Base-by-base conservation (phyloP, 2,113 vertebrate species). In the Vulpes vulpes region DNA sequence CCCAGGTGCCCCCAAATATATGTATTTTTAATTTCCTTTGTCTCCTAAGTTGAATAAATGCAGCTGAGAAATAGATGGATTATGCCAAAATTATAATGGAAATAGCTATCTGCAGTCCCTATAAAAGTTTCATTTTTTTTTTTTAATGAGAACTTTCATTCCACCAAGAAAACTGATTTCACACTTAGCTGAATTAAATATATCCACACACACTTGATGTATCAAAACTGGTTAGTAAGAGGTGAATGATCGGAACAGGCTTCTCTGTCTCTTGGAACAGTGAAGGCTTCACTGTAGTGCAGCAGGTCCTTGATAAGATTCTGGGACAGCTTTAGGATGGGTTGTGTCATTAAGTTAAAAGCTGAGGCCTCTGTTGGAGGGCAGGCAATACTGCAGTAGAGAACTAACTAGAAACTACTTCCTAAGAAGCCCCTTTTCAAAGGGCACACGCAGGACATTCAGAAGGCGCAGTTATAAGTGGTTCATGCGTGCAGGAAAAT, bases 191-290 rank as follows among this genome's bases (percentile, higher is more conserved):
- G 83, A 92, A 94, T 96, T 90, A 94, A 96, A 96, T 88, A 85
- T 64, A 97, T 78, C 74, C 71, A 55, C 55, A 89, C 82, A 55
- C 51, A 57, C 76, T 64, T 81, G 35, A 95, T 79, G 10, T 64
- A 96, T 92, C 86, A 96, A 86, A 94, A 88, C 93, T 96, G 97
- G 57, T 91, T 84, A 93, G 59, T 62, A 96, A 73, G n/a, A 97
- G 80, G 57, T 71, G 32, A 95, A 82, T 96, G 86, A 97, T 83
- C 74, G 73, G 79, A 85, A 80, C n/a, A 92, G 69, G 17, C 87
- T 81, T 95, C 73, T 73, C 71, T 64, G 8, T 92, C 74, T 80
- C 15, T 88, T 94, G 73, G 84, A 94, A 92, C 23, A 89, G 15
- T 73, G 49, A 97, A 89, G 74, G 60, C 53, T 95, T 93, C 74